These are phyloP conservation scores for Seira musarum DNA, from an alignment of 2,888 invertebrate species.

Conservation along the genomic window DNA sequence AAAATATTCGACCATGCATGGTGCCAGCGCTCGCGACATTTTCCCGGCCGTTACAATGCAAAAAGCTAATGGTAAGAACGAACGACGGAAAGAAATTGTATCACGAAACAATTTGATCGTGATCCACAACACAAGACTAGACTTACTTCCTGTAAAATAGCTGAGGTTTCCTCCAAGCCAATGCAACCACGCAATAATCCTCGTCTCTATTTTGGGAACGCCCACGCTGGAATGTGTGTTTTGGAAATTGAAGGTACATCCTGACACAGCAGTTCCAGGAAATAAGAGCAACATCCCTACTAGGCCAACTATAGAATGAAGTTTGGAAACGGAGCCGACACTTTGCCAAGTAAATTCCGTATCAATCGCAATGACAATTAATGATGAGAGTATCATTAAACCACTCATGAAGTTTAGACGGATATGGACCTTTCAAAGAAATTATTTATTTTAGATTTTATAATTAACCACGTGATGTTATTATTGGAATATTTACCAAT, in stretches of 20 bases:
- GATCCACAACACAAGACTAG: neutral
- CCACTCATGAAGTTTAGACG: neutral
- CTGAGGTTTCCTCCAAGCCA: constrained; percentile 25
- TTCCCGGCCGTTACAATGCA: constrained; percentile 9
- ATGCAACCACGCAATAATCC: constrained; percentile 9
- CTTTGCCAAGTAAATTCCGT: constrained; percentile 35
- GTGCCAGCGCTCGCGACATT: constrained; percentile 5
- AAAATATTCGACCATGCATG: constrained; percentile 41
- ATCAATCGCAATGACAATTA: constrained; percentile 25
- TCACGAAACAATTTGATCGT: too few species aligned
- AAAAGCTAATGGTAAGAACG: neutral
- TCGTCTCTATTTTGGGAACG: too few species aligned
- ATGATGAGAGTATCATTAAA: neutral
- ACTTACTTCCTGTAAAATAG: constrained; percentile 20
- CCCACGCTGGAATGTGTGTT: too few species aligned
- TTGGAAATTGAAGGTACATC: neutral
- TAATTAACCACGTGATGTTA: neutral
- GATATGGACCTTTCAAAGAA: constrained; percentile 20
- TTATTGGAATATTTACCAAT: constrained; percentile 7
- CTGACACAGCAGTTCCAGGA: neutral
- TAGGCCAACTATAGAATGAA: constrained; percentile 18
- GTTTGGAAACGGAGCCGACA: neutral
- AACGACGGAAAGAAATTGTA: too few species aligned
- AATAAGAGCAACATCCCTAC: neutral
- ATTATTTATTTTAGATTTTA: neutral